Conservation (phyloP, 2,113 vertebrate species). For the Promerops cafer region DNA sequence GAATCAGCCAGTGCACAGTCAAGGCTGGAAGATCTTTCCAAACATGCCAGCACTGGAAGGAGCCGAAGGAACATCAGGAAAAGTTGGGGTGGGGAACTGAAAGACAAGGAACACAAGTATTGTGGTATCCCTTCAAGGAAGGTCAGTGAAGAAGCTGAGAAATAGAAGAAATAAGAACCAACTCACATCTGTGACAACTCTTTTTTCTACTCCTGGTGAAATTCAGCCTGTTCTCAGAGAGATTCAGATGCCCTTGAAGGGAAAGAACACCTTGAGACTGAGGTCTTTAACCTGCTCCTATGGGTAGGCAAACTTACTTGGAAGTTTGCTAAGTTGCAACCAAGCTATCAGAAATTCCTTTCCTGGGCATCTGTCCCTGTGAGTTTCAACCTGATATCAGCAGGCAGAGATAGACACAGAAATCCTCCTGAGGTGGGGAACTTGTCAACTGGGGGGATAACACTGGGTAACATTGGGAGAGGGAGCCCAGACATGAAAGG, state of each 20-base stretch:
- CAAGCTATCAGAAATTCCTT: background rate
- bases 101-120: background rate
- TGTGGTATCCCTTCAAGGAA: background rate
- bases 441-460: background rate
- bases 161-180: background rate
- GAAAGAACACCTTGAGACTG: background rate
- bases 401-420: background rate
- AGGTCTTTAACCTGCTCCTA: background rate
- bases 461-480: background rate
- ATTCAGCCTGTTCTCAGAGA: background rate
- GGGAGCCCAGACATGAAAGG: rapidly evolving
- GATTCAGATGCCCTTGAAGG: background rate
- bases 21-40: background rate
- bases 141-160: background rate
- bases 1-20: background rate
- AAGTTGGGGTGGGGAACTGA: background rate
- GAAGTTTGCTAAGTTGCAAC: background rate
- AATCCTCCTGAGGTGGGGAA: background rate
- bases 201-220: background rate
- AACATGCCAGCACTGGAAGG: background rate
- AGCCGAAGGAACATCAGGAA: background rate
- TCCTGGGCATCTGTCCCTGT: background rate
- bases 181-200: background rate
- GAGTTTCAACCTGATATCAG: background rate
- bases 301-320: background rate